Evolutionary conservation across 1,140 invertebrate species (phyloP).

Genomic region (Bombus turneri): DNA sequence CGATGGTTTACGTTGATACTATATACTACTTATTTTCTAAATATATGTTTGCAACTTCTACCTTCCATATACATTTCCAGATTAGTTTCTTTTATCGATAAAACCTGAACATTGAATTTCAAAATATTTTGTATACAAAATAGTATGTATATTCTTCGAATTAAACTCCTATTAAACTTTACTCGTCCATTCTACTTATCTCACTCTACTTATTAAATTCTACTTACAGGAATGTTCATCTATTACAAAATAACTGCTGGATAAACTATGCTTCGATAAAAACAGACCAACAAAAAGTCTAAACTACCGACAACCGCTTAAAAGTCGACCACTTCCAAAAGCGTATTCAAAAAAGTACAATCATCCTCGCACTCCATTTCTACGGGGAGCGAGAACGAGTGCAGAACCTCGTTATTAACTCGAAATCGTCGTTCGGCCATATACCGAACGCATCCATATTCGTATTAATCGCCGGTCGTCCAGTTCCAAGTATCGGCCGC

Average conservation of each 20-base stretch:
- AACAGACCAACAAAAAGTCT: neutral
- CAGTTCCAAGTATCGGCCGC: constrained; percentile 11
- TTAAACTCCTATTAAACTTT: too few relatives aligned
- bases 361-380: neutral
- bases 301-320: neutral
- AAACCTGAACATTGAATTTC: too few relatives aligned
- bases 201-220: neutral
- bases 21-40: too few relatives aligned
- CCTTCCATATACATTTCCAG: too few relatives aligned
- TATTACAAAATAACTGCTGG: neutral
- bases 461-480: constrained; percentile 3
- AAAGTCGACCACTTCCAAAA: neutral
- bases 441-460: constrained; percentile 5
- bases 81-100: too few relatives aligned
- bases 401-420: neutral
- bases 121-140: too few relatives aligned
- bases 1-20: too few relatives aligned
- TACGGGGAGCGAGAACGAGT: neutral
- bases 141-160: too few relatives aligned
- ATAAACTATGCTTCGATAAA: neutral
- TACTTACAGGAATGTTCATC: neutral
- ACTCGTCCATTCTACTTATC: too few relatives aligned
- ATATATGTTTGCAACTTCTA: too few relatives aligned
- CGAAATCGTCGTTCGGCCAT: neutral
- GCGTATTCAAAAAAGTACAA: neutral